Evolutionary conservation across 2,888 invertebrate species (phyloP).

Genomic region (Mesochorus sp.): DNA sequence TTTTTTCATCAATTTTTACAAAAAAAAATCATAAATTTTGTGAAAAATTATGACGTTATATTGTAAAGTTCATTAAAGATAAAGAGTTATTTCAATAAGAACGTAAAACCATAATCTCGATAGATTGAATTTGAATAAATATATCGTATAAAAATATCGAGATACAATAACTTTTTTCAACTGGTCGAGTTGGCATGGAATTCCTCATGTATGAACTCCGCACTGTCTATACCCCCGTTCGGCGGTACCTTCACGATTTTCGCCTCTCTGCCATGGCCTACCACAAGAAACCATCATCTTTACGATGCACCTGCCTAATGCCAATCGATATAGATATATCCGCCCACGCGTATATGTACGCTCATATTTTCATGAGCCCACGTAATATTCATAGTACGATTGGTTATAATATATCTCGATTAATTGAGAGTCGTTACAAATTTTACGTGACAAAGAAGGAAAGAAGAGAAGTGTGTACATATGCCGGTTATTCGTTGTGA

Average conservation of each 20-base stretch:
- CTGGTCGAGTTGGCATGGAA: no score
- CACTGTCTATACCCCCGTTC: slow-evolving; percentile 8
- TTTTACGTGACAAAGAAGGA: not conserved
- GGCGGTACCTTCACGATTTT: slow-evolving; percentile 47
- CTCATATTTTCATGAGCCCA: not conserved
- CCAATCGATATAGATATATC: slow-evolving; percentile 23
- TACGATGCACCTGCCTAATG: slow-evolving; percentile 32
- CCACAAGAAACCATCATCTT: slow-evolving; percentile 53
- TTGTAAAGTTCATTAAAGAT: no score
- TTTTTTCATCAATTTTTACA: no score
- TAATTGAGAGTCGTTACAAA: not conserved
- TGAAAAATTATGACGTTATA: no score
- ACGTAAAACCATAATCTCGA: no score
- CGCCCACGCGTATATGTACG: not conserved
- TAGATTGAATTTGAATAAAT: no score
- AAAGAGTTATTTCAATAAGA: no score
- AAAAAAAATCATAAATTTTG: no score
- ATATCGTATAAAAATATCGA: no score
- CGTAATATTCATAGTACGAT: not conserved
- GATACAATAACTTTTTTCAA: no score
- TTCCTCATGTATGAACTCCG: no score
- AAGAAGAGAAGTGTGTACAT: not conserved
- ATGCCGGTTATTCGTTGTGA: slow-evolving; percentile 6
- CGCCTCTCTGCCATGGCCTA: slow-evolving; percentile 60
- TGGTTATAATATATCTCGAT: not conserved